These are phyloP conservation scores for Clarias batrachus DNA, from an alignment of 2,113 vertebrate genomes.

Conservation along the genomic window DNA sequence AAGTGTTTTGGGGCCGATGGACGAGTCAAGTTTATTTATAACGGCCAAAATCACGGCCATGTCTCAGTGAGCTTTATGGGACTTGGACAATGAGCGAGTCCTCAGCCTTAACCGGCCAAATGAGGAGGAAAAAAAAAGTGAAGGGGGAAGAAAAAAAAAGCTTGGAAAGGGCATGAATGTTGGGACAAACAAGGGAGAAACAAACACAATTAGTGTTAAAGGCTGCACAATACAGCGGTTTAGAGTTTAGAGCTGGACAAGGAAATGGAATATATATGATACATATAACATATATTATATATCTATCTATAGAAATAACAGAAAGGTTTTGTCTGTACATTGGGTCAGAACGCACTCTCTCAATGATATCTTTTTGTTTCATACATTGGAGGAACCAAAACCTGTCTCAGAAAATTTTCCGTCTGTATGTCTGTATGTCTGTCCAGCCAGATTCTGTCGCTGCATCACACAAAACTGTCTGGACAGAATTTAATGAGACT, in stretches of 20 bases:
- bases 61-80: background rate
- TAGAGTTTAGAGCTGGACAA: background rate
- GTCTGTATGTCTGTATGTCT: no score
- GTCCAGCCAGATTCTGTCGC: no score
- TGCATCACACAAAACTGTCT: no score
- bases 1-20: constrained; percentile 8
- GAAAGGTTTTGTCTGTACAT: no score
- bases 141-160: background rate
- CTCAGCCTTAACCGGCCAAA: background rate
- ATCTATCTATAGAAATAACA: no score
- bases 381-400: no score
- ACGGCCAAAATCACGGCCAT: background rate
- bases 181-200: background rate
- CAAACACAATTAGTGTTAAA: background rate
- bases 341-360: no score
- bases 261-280: background rate
- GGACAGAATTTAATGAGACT: no score
- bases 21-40: constrained; percentile 8
- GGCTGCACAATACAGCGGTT: background rate
- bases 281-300: background rate
- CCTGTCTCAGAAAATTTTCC: no score
- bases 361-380: no score
- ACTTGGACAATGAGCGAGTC: background rate
- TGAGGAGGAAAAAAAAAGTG: background rate
- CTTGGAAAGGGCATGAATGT: background rate